Evolutionary conservation across 1,140 invertebrate genomes (phyloP), one percentile per base, ranked within the genome.

Genomic region (Medauroidea extradentata): DNA sequence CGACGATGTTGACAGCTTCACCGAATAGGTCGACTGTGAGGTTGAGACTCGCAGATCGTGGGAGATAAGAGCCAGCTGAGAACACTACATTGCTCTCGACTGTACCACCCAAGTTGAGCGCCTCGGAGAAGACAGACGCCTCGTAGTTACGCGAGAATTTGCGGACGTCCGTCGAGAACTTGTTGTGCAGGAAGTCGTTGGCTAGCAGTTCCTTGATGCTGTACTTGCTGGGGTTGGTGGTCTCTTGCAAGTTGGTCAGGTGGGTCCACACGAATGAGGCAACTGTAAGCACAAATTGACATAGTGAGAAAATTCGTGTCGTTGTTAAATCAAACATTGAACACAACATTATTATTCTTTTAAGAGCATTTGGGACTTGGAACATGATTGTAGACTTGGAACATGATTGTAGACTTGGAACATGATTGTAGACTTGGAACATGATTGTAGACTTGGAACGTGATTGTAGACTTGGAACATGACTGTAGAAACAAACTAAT

Each of bases 191-290:
- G 21, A 86, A 81, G 53, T 83, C 71, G 62, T 91, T 85, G 0
- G 87, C 85, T 1, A 98, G 72, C 11, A 96, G 77, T 52, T 86
- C 86, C 69, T 92, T 90, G 27, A 96, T 84, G 67, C 90, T 86
- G 14, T 91, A 82, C 65, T 87, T 83, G 9, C 85, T 87, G 0
- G 91, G 91, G 3, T 91, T 83, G 0, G 91, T 88, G 0, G 91
- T 93, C 63, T 90, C 87, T 50, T 88, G 83, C 23, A 95, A 70
- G 73, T 95, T 96, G 60, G 82, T 88, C 41, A 97, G 75, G 73
- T 97, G 92, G 42, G 90, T 94, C 90, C 90, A 95, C 9, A 98
- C 88, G 72, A 94, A 98, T 13, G 93, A 93, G 7, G 93, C 92
- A 52, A 95, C 94, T 92, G 69, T 34, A 63, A 65, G 52, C 29